These are phyloP conservation scores for Empidonax alnorum DNA, from an alignment of 2,113 vertebrate genomes.

Conservation along the genomic window DNA sequence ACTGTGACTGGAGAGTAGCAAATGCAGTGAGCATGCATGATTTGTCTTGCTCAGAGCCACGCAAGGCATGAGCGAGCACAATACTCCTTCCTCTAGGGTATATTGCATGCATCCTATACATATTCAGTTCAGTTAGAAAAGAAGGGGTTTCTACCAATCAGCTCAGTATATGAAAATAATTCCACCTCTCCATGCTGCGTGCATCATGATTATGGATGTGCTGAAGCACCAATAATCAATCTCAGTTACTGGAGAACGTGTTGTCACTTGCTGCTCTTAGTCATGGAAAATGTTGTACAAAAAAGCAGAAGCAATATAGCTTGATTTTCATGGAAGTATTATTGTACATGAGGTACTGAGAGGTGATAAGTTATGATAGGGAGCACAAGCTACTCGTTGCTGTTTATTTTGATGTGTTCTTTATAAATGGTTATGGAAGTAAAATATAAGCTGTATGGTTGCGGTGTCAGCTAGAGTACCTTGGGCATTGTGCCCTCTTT, in stretches of 20 bases:
- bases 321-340: slow-evolving; percentile 17
- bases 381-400: background rate
- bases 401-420: slow-evolving; percentile 9
- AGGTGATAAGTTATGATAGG: background rate
- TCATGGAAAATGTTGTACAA: slow-evolving; percentile 22
- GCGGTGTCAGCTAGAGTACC: background rate
- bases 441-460: background rate
- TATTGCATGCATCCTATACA: background rate
- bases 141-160: background rate
- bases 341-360: slow-evolving; percentile 1
- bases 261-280: slow-evolving; percentile 30
- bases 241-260: slow-evolving; percentile 34
- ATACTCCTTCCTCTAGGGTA: background rate
- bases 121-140: background rate
- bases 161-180: background rate
- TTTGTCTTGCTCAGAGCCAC: background rate
- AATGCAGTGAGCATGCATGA: background rate
- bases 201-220: slow-evolving; percentile 32
- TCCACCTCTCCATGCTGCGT: background rate
- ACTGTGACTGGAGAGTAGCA: background rate
- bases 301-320: slow-evolving; percentile 14
- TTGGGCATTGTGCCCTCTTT: background rate
- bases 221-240: slow-evolving; percentile 46
- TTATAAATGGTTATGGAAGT: background rate
- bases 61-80: background rate